A percentile compares a stretch with the other conserved stretches of the same genome.
These are phyloP conservation scores for Montifringilla adamsi DNA, from an alignment of 2,113 vertebrate genomes.

Conservation along the genomic window DNA sequence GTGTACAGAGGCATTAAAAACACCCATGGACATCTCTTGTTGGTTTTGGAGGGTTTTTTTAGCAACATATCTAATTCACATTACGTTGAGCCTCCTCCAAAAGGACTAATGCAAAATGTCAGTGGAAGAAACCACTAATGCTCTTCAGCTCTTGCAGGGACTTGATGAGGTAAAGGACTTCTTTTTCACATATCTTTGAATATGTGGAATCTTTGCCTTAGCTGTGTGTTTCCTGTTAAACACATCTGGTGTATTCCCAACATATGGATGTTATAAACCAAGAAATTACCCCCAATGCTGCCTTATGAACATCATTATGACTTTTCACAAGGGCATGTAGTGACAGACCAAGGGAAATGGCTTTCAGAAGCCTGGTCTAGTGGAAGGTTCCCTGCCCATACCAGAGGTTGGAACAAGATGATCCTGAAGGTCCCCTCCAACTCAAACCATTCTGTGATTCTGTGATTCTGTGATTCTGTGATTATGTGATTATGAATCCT, in stretches of 20 bases:
- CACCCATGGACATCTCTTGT: not conserved
- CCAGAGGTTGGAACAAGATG: not conserved
- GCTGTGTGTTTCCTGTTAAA: not conserved
- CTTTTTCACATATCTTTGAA: not conserved
- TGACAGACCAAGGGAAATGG: not conserved
- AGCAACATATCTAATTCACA: not conserved
- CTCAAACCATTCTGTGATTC: not conserved
- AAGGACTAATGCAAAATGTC: not conserved
- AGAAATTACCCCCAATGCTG: not conserved
- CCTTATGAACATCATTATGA: not conserved
- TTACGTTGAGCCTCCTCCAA: not conserved
- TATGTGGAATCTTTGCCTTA: not conserved
- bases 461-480: too few relatives aligned
- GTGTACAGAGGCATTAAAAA: not conserved
- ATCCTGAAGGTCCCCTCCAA: not conserved
- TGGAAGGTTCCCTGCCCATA: not conserved
- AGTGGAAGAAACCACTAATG: not conserved
- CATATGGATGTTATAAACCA: not conserved
- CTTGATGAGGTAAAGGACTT: not conserved
- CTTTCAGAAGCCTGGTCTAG: not conserved
- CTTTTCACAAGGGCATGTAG: not conserved
- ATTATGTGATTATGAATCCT: not conserved
- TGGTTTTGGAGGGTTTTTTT: not conserved
- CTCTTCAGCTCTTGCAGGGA: not conserved
- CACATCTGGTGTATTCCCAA: not conserved